A percentile compares a stretch with the other conserved stretches of the same genome.
Conservation (phyloP, 2,888 invertebrate species). For the Papilio demoleus region DNA sequence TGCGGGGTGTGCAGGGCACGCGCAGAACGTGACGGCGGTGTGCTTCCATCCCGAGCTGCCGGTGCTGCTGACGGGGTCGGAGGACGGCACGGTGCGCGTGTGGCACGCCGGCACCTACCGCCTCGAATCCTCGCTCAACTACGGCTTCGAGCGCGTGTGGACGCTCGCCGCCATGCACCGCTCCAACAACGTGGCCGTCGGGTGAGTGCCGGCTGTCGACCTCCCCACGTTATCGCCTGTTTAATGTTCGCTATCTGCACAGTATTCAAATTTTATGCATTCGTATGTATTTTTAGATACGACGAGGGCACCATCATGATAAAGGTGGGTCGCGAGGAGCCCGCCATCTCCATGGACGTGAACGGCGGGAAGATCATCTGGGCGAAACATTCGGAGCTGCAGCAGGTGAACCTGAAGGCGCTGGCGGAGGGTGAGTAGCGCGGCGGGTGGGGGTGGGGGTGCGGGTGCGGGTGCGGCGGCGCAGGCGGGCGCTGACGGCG, state of each 20-base stretch:
- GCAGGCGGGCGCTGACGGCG: neutral
- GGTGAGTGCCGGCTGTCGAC: conserved; percentile 78
- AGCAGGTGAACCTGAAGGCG: conserved; percentile 96
- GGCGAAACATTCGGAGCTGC: conserved; percentile 99
- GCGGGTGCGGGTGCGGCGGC: neutral
- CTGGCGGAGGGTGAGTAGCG: conserved; percentile 88
- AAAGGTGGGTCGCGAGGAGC: conserved; percentile 98
- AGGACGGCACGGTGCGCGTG: conserved; percentile 98
- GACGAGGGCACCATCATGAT: conserved; percentile 98
- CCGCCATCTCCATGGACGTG: conserved; percentile 99
- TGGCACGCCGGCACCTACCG: conserved; percentile 99
- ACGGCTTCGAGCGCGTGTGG: conserved; percentile 99
- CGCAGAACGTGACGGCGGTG: conserved; percentile 97
- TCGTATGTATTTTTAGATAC: conserved; percentile 84
- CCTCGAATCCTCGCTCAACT: conserved; percentile 97
- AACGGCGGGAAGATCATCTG: conserved; percentile 99
- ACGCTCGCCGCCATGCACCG: conserved; percentile 96
- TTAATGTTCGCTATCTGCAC: no score
- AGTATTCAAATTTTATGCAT: no score
- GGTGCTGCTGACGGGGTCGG: conserved; percentile 97
- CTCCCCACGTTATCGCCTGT: no score
- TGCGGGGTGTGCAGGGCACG: conserved; percentile 86
- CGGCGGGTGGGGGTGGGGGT: neutral
- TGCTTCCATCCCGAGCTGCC: conserved; percentile 99
- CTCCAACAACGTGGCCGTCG: conserved; percentile 97